phyloP scores from a whole-genome alignment of 2,113 vertebrate species.

The Archocentrus centrarchus region DNA sequence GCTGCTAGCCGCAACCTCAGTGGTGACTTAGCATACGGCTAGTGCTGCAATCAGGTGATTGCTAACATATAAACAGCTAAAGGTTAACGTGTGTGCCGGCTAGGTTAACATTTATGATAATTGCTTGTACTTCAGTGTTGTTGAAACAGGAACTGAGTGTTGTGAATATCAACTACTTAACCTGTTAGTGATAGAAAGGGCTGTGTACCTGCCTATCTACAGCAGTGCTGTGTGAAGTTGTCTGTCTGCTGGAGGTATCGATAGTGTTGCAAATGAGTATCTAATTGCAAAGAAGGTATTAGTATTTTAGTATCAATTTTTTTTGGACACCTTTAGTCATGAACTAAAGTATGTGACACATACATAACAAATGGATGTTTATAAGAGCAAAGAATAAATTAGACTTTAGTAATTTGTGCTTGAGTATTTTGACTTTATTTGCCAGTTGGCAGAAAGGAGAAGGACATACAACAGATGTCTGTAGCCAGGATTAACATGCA shows the following conservation, averaged over 20 bases:
- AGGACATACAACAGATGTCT: background rate
- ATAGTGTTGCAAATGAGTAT: background rate
- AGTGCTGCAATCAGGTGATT: background rate
- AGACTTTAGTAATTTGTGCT: background rate
- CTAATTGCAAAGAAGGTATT: background rate
- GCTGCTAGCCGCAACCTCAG: accelerated
- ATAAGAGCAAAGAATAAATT: background rate
- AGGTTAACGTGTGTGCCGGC: too few relatives aligned
- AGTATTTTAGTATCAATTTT: background rate
- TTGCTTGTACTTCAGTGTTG: too few relatives aligned
- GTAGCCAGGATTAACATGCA: background rate
- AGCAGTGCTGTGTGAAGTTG: too few relatives aligned
- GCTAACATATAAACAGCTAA: background rate
- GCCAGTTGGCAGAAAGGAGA: background rate
- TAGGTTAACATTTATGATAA: too few relatives aligned
- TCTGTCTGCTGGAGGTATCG: background rate
- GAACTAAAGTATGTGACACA: background rate
- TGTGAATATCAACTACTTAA: too few relatives aligned
- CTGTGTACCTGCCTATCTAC: too few relatives aligned
- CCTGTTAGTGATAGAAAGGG: too few relatives aligned
- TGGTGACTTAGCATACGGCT: background rate
- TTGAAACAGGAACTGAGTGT: too few relatives aligned
- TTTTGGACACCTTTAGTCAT: background rate
- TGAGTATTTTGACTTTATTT: background rate
- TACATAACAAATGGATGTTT: background rate